phyloP scores from a whole-genome alignment of 2,113 vertebrate species.

The Crotalus helleri region DNA sequence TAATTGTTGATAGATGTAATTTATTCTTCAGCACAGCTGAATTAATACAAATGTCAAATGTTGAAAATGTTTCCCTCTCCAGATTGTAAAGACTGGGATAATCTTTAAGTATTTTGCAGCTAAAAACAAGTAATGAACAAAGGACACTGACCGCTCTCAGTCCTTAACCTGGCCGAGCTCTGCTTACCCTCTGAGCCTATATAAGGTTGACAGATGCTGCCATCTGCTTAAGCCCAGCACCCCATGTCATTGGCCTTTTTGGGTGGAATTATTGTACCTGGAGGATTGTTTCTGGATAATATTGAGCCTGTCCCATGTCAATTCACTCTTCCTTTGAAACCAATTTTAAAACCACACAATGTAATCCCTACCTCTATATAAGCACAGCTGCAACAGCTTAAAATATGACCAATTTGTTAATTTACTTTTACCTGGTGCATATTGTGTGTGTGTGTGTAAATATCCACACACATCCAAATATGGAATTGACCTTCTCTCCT shows the following conservation, averaged over 20 bases:
- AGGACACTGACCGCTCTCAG: slow-evolving; percentile 30
- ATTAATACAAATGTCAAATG: slow-evolving; percentile 37
- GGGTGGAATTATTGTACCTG: not conserved
- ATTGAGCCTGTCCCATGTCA: not conserved
- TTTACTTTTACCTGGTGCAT: not conserved
- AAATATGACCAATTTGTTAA: not conserved
- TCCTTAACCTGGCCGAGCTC: not conserved
- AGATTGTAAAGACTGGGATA: slow-evolving; percentile 19
- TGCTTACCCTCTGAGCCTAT: not conserved
- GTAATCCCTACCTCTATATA: not conserved
- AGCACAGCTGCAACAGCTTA: not conserved
- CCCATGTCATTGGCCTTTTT: not conserved
- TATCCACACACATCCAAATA: not conserved
- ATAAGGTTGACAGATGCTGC: not conserved
- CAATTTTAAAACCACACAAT: not conserved
- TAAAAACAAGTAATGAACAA: slow-evolving; percentile 36
- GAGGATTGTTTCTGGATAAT: not conserved
- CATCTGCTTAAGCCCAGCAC: not conserved
- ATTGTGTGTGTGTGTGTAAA: not conserved
- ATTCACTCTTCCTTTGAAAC: not conserved
- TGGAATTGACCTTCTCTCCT: not conserved
- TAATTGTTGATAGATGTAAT: slow-evolving; percentile 20
- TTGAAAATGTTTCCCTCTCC: not conserved
- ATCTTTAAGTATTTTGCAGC: not conserved
- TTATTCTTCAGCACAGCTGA: slow-evolving; percentile 9